Conservation (phyloP, 2,797 vertebrate species). For the Scyliorhinus canicula region DNA sequence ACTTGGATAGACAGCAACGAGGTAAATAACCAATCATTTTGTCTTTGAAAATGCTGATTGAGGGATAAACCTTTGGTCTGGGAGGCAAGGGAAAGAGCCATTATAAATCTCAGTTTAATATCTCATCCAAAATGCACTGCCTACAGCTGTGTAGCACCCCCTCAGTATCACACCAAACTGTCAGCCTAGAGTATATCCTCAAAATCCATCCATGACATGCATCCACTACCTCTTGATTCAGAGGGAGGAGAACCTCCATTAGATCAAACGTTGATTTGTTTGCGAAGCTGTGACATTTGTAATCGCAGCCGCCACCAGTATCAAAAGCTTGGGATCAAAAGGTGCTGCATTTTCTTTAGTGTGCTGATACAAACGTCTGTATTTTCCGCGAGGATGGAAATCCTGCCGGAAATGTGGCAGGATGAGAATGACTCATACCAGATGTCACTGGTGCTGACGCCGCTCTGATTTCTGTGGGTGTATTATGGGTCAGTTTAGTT, state of each 20-base stretch:
- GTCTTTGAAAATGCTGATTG: not conserved
- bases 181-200: not conserved
- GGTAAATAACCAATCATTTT: not conserved
- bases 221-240: not conserved
- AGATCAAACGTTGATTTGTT: not conserved
- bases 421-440: slow-evolving; percentile 2
- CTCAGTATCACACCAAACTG: too few species aligned
- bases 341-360: not conserved
- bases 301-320: not conserved
- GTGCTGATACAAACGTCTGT: not conserved
- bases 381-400: slow-evolving; percentile 21
- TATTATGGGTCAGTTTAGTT: not conserved
- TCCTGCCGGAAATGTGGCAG: not conserved
- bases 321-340: not conserved
- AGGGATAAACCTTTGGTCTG: not conserved
- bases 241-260: not conserved
- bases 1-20: not conserved
- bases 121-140: not conserved
- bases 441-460: not conserved
- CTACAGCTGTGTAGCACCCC: not conserved
- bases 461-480: not conserved
- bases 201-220: not conserved
- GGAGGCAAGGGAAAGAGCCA: not conserved
- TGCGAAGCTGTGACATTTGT: not conserved
- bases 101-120: too few species aligned